phyloP scores from a whole-genome alignment of 2,797 vertebrate species.

The Lithobates pipiens region DNA sequence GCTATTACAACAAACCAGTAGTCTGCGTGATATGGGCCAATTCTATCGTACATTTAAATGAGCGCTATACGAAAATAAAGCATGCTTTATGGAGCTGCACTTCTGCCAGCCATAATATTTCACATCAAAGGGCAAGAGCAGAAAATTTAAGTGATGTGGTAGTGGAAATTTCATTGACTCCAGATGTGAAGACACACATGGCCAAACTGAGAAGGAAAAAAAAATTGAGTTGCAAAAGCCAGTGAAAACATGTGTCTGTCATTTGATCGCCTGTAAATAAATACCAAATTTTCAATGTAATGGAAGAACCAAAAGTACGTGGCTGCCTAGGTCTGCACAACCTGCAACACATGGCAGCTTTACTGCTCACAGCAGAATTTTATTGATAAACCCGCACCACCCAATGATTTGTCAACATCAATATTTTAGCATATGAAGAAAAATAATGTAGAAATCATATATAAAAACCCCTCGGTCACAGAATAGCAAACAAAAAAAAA shows the following conservation, averaged over 20 bases:
- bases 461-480: not conserved
- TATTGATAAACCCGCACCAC: too few relatives aligned
- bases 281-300: conserved; percentile 62
- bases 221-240: conserved; percentile 77
- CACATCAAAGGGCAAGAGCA: conserved; percentile 88
- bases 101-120: conserved; percentile 80
- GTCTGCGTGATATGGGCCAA: not conserved
- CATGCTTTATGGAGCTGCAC: conserved; percentile 75
- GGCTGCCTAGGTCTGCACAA: not conserved
- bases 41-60: conserved; percentile 48
- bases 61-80: conserved; percentile 70
- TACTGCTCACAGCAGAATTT: not conserved
- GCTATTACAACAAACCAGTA: too few relatives aligned
- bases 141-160: conserved; percentile 89
- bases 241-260: conserved; percentile 81
- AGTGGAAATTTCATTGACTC: conserved; percentile 88
- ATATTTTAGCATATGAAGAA: too few relatives aligned
- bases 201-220: conserved; percentile 75
- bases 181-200: conserved; percentile 85
- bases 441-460: too few relatives aligned
- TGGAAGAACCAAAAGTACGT: not conserved
- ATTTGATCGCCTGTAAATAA: conserved; percentile 79
- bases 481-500: not conserved
- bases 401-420: too few relatives aligned
- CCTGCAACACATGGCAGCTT: not conserved